These are phyloP conservation scores for Eupristina koningsbergeri DNA, from an alignment of 1,140 invertebrate genomes.

Conservation along the genomic window DNA sequence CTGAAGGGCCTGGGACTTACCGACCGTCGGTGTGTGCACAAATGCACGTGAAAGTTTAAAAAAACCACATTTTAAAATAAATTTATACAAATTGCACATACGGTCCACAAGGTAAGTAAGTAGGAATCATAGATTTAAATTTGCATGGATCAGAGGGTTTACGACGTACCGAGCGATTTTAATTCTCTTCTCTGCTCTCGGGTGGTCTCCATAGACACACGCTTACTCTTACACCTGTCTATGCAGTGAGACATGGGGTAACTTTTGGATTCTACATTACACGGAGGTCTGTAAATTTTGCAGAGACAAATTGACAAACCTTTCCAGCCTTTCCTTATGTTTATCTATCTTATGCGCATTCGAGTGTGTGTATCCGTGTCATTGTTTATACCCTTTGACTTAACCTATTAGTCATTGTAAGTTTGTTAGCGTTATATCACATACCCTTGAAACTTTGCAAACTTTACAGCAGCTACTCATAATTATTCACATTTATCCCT, in stretches of 20 bases:
- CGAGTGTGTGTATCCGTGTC: neutral
- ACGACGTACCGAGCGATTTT: neutral
- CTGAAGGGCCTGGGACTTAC: neutral
- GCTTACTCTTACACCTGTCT: neutral
- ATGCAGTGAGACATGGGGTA: neutral
- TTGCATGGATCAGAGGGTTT: too few species aligned
- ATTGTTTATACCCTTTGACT: neutral
- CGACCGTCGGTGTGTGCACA: too few species aligned
- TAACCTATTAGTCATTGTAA: neutral
- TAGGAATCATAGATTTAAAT: too few species aligned
- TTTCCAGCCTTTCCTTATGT: neutral
- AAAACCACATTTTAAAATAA: neutral
- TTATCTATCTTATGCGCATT: neutral
- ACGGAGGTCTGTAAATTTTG: neutral
- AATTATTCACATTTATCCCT: neutral
- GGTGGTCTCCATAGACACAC: neutral
- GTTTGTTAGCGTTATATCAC: neutral
- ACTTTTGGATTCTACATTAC: neutral
- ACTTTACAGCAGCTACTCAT: neutral
- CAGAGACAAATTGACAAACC: neutral
- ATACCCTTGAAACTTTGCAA: too few species aligned
- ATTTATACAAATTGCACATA: neutral
- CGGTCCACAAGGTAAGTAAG: too few species aligned
- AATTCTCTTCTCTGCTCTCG: neutral
- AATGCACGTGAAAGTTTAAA: too few species aligned